Base-by-base conservation (phyloP, 2,888 invertebrate genomes). In the Meiosimyza decipiens region DNA sequence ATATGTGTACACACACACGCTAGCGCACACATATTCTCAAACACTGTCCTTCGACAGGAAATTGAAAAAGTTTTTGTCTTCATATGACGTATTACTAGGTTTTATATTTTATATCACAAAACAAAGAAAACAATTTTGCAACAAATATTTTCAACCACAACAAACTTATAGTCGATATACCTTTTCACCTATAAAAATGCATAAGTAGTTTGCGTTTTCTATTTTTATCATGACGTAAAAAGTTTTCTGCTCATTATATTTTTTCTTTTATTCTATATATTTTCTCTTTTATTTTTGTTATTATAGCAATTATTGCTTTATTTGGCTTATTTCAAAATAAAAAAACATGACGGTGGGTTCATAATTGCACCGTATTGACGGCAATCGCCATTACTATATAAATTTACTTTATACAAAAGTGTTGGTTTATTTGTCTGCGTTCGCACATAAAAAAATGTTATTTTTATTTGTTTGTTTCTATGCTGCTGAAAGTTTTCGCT, bases 31-130 rank as follows among this genome's bases (percentile, higher is more conserved):
- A 15, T 13, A 11, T 28, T 16, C n/a, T 57, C 49, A 28, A 22
- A 22, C 4, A 28, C 22, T 71, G 47, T 68, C 52, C n/a, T 65
- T 65, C 52, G 40, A 40, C 11, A 33, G 67, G 67, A 67, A 69
- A 69, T 69, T 69, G 59, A 60, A 69, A 69, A 69, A 69, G 60
- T 69, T 69, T 60, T 59, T 59, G 13, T 40, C 40, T 40, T 9
- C 9, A 5, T 40, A 40, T 40, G 40, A 40, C 40, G 40, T 40
- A 40, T 40, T 40, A 40, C 40, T 40, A 40, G 6, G 40, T 40
- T 40, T 40, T 40, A 7, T 40, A 40, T 40, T 40, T 40, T 40
- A 40, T 40, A 40, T 7, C 6, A 40, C 9, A 9, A 40, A 40
- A 40, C 2, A 7, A 40, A 40, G 4, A 28, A 28, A 28, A 28